Evolutionary conservation across 2,797 vertebrate species (phyloP), one percentile per base, ranked within the genome.

Genomic region (Enteromius treurensis): DNA sequence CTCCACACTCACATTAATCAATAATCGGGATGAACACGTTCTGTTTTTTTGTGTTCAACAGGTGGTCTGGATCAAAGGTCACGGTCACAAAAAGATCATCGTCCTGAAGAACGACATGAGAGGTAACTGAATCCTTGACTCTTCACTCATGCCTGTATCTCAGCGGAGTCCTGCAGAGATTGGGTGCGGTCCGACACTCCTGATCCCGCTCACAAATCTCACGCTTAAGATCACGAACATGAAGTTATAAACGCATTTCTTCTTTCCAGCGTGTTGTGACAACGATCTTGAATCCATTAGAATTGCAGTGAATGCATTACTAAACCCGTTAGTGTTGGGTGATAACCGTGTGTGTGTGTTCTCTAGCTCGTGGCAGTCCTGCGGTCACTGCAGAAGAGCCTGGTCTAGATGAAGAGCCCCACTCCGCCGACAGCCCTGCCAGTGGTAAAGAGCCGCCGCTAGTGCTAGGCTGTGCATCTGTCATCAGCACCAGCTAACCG

Each of bases 91-190:
- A 93, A 97, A 96, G 93, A 99, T 99, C 91, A 96, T 99, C 78
- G 98, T 99, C 89, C 94, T 99, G 70, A 99, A 98, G 93, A 99
- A 98, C 83, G 97, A 99, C 92, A 99, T 99, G 98, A 99, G 97
- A 96, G 95, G 97, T 99, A 93, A 4, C 3, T 0, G 60, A 45
- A 29, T 15, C 5, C 3, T 17, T n/a, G 11, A 32, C n/a, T 29
- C 32, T 70, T 23, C 23, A 0, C 14, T 47, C 23, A 4, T 14
- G 58, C 26, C 4, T 60, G 23, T 60, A 14, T 23, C 23, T 60
- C 58, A 11, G 55, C 9, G 9, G 21, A 21, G 5, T n/a, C 21
- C 53, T 55, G 53, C 8, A 3, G 53, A 55, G 53, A 55, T 10
- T 10, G 8, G 21, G 21, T 23, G 19, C n/a, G n/a, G n/a, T n/a